Conservation (phyloP, 2,113 vertebrate species). For the Chlorodrepanis virens region DNA sequence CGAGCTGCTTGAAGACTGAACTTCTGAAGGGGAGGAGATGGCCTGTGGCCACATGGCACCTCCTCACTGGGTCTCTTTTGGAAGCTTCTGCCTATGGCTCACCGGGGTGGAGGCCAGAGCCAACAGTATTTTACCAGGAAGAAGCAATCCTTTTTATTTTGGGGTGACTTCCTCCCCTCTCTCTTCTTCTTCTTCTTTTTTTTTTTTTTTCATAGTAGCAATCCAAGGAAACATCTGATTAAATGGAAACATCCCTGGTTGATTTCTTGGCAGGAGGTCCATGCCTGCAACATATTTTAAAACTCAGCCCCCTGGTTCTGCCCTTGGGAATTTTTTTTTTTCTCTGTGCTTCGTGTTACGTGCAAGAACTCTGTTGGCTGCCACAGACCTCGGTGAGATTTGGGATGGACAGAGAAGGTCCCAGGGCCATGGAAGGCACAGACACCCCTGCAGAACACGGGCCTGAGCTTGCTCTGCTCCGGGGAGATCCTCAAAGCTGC, state of each 20-base stretch:
- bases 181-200: not conserved
- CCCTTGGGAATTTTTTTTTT: not conserved
- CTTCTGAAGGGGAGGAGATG: not conserved
- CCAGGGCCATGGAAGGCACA: rapidly evolving
- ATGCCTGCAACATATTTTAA: not conserved
- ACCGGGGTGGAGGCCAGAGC: not conserved
- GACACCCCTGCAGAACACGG: not conserved
- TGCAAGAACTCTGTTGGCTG: not conserved
- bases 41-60: conserved; percentile 1
- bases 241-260: not conserved
- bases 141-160: not conserved
- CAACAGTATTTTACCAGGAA: not conserved
- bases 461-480: not conserved
- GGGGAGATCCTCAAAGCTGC: not conserved
- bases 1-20: not conserved
- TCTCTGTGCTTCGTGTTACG: rapidly evolving
- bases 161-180: not conserved
- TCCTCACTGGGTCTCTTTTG: not conserved
- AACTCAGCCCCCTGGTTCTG: not conserved
- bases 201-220: not conserved
- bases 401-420: not conserved
- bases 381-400: not conserved
- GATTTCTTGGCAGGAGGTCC: not conserved
- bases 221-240: not conserved
- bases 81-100: not conserved